Conservation (phyloP, 1,140 invertebrate genomes). For the Trissolcus basalis region DNA sequence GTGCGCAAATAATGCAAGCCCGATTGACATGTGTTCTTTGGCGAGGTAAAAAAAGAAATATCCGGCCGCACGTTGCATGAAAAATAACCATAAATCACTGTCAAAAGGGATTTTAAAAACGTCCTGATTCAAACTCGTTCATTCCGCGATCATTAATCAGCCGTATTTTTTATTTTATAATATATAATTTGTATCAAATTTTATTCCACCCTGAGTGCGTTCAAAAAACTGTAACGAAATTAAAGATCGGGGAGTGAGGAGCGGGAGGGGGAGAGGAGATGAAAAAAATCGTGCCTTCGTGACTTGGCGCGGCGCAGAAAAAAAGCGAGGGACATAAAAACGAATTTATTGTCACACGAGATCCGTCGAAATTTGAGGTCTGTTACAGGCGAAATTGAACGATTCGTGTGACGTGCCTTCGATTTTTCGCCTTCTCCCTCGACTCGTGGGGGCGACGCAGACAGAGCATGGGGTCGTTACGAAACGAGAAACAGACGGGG, state of each 20-base stretch:
- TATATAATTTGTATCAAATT: too few species aligned
- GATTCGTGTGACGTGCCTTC: conserved; percentile 27
- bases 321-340: conserved; percentile 1
- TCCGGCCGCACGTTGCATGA: conserved; percentile 17
- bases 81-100: conserved; percentile 43
- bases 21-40: conserved; percentile 23
- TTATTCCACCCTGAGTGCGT: too few species aligned
- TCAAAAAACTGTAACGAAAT: too few species aligned
- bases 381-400: conserved; percentile 21
- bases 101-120: background rate
- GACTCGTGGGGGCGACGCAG: conserved; percentile 3
- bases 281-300: conserved; percentile 8
- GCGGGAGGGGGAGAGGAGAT: too few species aligned
- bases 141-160: too few species aligned
- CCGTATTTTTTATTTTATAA: too few species aligned
- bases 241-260: too few species aligned
- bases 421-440: conserved; percentile 26
- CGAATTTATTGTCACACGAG: conserved; percentile 12
- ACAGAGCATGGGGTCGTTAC: conserved; percentile 20
- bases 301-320: background rate
- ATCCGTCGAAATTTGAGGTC: conserved; percentile 28
- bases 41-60: conserved; percentile 8
- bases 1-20: conserved; percentile 25
- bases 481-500: conserved; percentile 6
- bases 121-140: too few species aligned